These are phyloP conservation scores for Coleophora flavipennella DNA, from an alignment of 2,888 invertebrate species.

Conservation along the genomic window DNA sequence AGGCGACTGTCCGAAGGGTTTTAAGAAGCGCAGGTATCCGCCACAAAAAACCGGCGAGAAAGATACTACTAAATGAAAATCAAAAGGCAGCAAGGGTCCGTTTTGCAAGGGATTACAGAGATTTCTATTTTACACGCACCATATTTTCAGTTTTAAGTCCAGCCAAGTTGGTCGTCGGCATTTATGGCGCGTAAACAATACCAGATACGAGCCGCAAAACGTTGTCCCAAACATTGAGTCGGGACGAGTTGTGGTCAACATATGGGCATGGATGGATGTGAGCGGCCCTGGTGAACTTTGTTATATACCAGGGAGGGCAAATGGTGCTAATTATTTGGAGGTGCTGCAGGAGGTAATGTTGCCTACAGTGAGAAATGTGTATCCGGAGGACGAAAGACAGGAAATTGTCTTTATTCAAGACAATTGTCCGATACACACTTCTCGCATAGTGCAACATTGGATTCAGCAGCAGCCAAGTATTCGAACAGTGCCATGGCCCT, in stretches of 20 bases:
- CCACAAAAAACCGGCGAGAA: slow-evolving; percentile 5
- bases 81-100: slow-evolving; percentile 11
- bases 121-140: slow-evolving; percentile 14
- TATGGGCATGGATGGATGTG: slow-evolving; percentile 10
- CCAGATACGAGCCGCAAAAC: slow-evolving; percentile 6
- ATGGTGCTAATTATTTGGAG: too few species aligned
- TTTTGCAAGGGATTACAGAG: slow-evolving; percentile 12
- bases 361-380: too few species aligned
- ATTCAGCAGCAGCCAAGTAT: too few species aligned
- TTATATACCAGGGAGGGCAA: too few species aligned
- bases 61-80: slow-evolving; percentile 4
- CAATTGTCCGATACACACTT: too few species aligned
- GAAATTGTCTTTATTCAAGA: too few species aligned
- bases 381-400: too few species aligned
- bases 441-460: too few species aligned
- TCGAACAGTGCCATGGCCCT: too few species aligned
- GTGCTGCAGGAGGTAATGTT: too few species aligned
- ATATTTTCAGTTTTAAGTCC: slow-evolving; percentile 14
- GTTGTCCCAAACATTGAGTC: background rate
- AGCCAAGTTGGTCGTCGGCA: slow-evolving; percentile 10
- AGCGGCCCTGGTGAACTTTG: background rate
- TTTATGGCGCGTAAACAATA: slow-evolving; percentile 13
- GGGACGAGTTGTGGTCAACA: slow-evolving; percentile 3
- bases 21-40: background rate
- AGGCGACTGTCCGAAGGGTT: background rate